These are phyloP conservation scores for Frankliniella intonsa DNA, from an alignment of 2,888 invertebrate species.

Conservation along the genomic window DNA sequence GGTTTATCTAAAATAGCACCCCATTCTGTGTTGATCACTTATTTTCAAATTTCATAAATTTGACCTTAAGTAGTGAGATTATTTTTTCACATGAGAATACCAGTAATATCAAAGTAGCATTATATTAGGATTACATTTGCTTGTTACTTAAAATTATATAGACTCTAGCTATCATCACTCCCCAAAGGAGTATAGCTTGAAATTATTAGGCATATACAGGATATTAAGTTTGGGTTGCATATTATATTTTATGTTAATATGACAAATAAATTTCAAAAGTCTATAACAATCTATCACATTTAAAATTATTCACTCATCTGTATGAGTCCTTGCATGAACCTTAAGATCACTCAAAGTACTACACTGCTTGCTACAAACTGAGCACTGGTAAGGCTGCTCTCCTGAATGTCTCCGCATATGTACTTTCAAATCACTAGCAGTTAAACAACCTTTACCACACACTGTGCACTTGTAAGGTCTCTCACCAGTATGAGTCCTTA, in stretches of 20 bases:
- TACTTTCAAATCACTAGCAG: background rate
- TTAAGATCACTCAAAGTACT: constrained; percentile 10
- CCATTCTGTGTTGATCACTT: too few relatives aligned
- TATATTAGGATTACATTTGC: too few relatives aligned
- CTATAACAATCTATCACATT: background rate
- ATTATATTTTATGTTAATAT: background rate
- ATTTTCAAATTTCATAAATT: too few relatives aligned
- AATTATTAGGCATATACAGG: too few relatives aligned
- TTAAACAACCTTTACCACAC: constrained; percentile 1
- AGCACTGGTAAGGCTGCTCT: constrained; percentile 5
- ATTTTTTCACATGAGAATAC: too few relatives aligned
- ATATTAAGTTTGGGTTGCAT: background rate
- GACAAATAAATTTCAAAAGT: background rate
- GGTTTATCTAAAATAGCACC: too few relatives aligned
- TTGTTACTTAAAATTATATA: too few relatives aligned
- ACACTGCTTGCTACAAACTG: background rate
- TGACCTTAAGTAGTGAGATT: too few relatives aligned
- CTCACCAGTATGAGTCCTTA: constrained; percentile 1
- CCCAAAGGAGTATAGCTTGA: too few relatives aligned
- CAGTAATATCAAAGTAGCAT: too few relatives aligned
- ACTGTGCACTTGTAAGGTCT: background rate
- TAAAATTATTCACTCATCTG: background rate
- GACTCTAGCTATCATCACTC: too few relatives aligned
- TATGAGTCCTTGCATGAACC: background rate
- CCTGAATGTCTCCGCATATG: background rate